phyloP scores from a whole-genome alignment of 2,888 invertebrate species.

The Lapara coniferarum region DNA sequence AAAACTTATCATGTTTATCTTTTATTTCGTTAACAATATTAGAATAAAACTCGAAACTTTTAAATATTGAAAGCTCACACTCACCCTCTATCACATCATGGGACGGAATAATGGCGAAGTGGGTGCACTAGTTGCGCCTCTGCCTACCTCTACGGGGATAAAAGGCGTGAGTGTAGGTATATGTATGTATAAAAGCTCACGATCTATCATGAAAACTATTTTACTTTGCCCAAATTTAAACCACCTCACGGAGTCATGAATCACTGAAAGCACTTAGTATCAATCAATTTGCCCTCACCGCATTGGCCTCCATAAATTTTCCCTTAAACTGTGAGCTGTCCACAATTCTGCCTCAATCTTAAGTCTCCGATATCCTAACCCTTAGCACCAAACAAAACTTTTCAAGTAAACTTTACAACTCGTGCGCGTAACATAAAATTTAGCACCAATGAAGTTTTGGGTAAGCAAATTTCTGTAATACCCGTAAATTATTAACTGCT shows the following conservation, averaged over 20 bases:
- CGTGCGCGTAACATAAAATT: constrained; percentile 14
- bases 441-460: constrained; percentile 13
- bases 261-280: constrained; percentile 6
- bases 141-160: too few species aligned
- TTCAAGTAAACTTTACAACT: constrained; percentile 11
- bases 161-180: too few species aligned
- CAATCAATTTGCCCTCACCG: constrained; percentile 16
- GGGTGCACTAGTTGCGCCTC: too few species aligned
- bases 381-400: constrained; percentile 16
- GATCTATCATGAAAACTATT: too few species aligned
- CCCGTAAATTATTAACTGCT: constrained; percentile 3
- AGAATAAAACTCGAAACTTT: too few species aligned
- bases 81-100: too few species aligned
- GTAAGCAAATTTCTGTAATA: constrained; percentile 8
- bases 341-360: neutral
- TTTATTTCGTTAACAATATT: too few species aligned
- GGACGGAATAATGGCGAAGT: too few species aligned
- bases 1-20: too few species aligned
- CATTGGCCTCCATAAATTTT: constrained; percentile 21
- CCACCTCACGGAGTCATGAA: neutral
- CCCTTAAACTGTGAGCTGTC: constrained; percentile 2
- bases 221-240: neutral
- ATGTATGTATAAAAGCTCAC: too few species aligned
- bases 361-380: constrained; percentile 5
- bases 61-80: too few species aligned